A percentile compares a stretch with the other conserved stretches of the same genome.
Conservation (phyloP, 2,797 vertebrate genomes). For the Silurus aristotelis region DNA sequence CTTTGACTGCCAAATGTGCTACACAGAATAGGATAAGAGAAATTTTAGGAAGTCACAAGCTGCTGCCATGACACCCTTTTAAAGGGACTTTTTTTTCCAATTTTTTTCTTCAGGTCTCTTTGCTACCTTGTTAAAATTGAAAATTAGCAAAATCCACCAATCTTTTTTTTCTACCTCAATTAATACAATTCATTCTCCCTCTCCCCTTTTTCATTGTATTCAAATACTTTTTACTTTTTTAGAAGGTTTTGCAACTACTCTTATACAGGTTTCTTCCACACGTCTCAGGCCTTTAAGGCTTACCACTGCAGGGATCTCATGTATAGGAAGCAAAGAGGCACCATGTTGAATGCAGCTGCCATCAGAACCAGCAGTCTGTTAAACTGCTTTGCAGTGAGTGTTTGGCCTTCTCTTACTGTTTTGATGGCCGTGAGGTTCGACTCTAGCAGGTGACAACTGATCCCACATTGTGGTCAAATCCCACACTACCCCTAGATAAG, state of each 20-base stretch:
- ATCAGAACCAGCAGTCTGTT: no score
- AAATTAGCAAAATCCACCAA: not conserved
- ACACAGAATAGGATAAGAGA: not conserved
- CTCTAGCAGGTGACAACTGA: no score
- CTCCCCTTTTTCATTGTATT: not conserved
- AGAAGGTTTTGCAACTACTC: no score
- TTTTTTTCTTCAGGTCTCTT: constrained; percentile 7
- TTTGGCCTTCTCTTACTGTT: no score
- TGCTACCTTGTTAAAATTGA: not conserved
- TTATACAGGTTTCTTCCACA: not conserved
- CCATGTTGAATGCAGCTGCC: no score
- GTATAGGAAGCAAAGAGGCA: no score
- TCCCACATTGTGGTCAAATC: no score
- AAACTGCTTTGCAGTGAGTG: no score
- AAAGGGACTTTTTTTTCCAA: not conserved
- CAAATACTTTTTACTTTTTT: not conserved
- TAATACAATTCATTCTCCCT: not conserved
- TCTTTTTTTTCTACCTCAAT: not conserved
- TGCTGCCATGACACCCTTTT: constrained; percentile 8
- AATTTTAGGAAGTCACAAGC: not conserved
- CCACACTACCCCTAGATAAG: no score
- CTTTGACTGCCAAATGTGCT: constrained; percentile 9
- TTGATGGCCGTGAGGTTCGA: no score
- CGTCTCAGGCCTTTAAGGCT: no score
- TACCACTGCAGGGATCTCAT: no score